phyloP scores from a whole-genome alignment of 2,888 invertebrate genomes.

The Piscicola geometra region DNA sequence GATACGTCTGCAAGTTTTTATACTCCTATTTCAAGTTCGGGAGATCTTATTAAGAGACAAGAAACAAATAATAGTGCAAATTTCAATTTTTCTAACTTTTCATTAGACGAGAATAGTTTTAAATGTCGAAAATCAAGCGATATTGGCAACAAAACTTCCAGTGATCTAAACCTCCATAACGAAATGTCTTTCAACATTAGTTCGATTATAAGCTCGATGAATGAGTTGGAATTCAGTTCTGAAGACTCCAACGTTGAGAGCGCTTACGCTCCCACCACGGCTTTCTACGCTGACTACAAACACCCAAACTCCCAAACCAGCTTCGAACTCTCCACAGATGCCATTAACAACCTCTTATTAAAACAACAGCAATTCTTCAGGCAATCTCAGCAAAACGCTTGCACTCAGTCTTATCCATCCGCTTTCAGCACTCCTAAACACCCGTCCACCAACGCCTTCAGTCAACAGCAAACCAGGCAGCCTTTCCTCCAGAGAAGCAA shows the following conservation, averaged over 20 bases:
- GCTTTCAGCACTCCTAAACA: conserved; percentile 1
- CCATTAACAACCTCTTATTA: neutral
- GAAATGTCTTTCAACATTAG: neutral
- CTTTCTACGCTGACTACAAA: neutral
- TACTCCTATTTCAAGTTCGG: neutral
- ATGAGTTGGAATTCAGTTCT: conserved; percentile 3
- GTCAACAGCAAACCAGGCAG: neutral
- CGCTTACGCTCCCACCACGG: neutral
- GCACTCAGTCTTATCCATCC: neutral
- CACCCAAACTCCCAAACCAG: neutral
- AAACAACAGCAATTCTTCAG: neutral
- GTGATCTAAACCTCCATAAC: neutral
- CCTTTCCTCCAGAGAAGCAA: neutral
- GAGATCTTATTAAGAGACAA: neutral
- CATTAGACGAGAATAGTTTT: neutral
- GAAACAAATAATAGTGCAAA: neutral
- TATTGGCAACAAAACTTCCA: neutral
- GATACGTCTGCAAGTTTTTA: conserved; percentile 7
- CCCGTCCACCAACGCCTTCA: neutral
- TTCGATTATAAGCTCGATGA: conserved; percentile 7
- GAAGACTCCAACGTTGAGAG: neutral
- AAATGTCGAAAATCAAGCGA: neutral
- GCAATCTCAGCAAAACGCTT: neutral
- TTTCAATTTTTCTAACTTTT: conserved; percentile 3
- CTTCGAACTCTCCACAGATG: neutral